Evolutionary conservation across 2,113 vertebrate species (phyloP).

Genomic region (Cyanistes caeruleus): DNA sequence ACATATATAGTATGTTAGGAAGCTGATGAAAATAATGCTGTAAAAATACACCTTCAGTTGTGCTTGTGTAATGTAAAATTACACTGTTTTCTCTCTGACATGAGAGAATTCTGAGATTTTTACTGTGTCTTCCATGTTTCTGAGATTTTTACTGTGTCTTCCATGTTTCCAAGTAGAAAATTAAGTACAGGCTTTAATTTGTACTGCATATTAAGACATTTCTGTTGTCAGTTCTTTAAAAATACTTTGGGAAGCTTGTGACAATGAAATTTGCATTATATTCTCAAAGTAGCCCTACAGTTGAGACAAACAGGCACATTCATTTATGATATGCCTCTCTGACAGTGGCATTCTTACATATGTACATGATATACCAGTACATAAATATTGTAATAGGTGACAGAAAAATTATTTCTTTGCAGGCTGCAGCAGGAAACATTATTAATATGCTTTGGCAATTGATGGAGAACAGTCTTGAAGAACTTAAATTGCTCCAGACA

Average conservation of each 20-base stretch:
- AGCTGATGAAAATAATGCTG: background rate
- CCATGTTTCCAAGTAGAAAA: background rate
- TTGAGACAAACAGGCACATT: background rate
- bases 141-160: background rate
- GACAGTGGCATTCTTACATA: background rate
- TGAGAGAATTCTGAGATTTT: background rate
- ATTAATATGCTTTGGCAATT: conserved; percentile 99
- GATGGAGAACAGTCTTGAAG: conserved; percentile 98
- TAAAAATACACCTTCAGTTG: background rate
- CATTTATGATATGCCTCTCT: background rate
- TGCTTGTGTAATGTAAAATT: background rate
- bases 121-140: background rate
- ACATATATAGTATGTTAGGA: background rate
- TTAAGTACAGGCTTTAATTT: background rate
- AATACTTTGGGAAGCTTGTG: background rate
- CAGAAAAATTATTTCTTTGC: conserved; percentile 50
- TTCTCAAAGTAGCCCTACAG: background rate
- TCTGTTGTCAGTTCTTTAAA: background rate
- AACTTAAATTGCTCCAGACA: conserved; percentile 95
- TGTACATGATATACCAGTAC: background rate
- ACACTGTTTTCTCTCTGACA: background rate
- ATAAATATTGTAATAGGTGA: background rate
- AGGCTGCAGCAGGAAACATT: conserved; percentile 96
- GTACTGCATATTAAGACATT: background rate
- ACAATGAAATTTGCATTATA: background rate